Conservation (phyloP, 1,140 invertebrate species). For the Drosophila triauraria region DNA sequence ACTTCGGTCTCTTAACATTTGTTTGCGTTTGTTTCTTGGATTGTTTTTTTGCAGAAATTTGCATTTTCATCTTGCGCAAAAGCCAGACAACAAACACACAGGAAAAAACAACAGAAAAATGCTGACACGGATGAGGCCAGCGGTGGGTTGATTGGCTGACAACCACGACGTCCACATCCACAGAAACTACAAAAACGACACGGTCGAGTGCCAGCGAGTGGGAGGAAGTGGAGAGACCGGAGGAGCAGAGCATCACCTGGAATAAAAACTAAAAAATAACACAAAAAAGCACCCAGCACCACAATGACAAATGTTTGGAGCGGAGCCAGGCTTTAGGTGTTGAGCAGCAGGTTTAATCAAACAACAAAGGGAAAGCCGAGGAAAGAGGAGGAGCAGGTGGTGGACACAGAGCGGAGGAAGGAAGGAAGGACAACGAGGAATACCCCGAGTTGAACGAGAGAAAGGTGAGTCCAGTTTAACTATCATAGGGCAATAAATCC, state of each 20-base stretch:
- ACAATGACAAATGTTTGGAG: slow-evolving; percentile 58
- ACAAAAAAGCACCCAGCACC: slow-evolving; percentile 1
- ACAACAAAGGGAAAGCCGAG: slow-evolving; percentile 21
- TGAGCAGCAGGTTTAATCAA: slow-evolving; percentile 50
- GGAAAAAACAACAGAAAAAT: slow-evolving; percentile 44
- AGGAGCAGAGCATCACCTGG: slow-evolving; percentile 24
- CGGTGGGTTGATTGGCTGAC: slow-evolving; percentile 65
- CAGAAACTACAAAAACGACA: slow-evolving; percentile 27
- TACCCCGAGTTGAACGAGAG: slow-evolving; percentile 15
- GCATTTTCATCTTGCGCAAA: slow-evolving; percentile 78
- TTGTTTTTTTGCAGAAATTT: slow-evolving; percentile 72
- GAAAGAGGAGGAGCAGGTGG: slow-evolving; percentile 3
- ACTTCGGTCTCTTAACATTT: slow-evolving; percentile 43
- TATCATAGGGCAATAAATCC: slow-evolving; percentile 17
- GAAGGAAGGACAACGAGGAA: slow-evolving; percentile 17
- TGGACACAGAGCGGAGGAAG: neutral
- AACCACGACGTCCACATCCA: slow-evolving; percentile 48
- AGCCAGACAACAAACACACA: slow-evolving; percentile 32
- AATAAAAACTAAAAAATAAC: slow-evolving; percentile 7
- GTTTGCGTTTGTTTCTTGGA: slow-evolving; percentile 32
- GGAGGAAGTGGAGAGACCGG: slow-evolving; percentile 37
- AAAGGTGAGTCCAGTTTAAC: slow-evolving; percentile 25
- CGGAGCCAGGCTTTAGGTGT: slow-evolving; percentile 54
- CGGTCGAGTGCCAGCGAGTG: slow-evolving; percentile 51
- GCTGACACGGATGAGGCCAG: slow-evolving; percentile 60